Evolutionary conservation across 2,888 invertebrate genomes (phyloP), one percentile per base, ranked within the genome.

Genomic region (Trichopoda pennipes): DNA sequence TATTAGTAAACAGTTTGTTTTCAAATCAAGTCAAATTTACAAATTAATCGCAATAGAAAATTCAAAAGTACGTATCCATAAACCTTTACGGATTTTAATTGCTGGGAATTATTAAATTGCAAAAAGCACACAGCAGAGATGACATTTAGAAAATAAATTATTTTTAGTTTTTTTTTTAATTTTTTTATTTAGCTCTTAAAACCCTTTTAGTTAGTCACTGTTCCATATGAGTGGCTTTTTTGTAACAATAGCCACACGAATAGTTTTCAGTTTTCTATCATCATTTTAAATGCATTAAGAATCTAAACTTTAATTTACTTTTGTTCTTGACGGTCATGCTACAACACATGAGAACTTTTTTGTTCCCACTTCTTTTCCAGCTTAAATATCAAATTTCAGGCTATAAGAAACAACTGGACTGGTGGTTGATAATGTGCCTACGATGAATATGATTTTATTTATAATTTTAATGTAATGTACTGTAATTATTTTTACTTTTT

Each of bases 301-400:
- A 47, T 69, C 69, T 68, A 63, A 79, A 76, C 66, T 68, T 79
- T 68, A 72, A 80, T 79, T 76, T 66, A 78, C 81, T 75, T 79
- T 80, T 74, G 61, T 80, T 79, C 63, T 77, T 14, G 42, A 58
- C 56, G 63, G 63, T 77, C 63, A 70, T 77, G 77, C 42, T 42
- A 32, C 44, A 42, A 61, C 70, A 72, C 68, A 61, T 82, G 79
- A 72, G 82, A 82, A 82, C 63, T 38, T 68, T 66, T 63, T 55
- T 28, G 38, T 77, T 38, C 38, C 56, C 60, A 51, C 23, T 63
- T 53, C n/a, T 60, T 70, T 70, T n/a, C 53, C 72, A 68, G 38
- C 61, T 68, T 47, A 38, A 47, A 49, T 61, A 63, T 70, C 38
- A 68, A 77, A 64, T 77, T 63, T 70, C 77, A 77, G 55, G 64